A percentile compares a stretch with the other conserved stretches of the same genome.
phyloP scores from a whole-genome alignment of 2,797 vertebrate genomes.

The Otolemur crassicaudatus region DNA sequence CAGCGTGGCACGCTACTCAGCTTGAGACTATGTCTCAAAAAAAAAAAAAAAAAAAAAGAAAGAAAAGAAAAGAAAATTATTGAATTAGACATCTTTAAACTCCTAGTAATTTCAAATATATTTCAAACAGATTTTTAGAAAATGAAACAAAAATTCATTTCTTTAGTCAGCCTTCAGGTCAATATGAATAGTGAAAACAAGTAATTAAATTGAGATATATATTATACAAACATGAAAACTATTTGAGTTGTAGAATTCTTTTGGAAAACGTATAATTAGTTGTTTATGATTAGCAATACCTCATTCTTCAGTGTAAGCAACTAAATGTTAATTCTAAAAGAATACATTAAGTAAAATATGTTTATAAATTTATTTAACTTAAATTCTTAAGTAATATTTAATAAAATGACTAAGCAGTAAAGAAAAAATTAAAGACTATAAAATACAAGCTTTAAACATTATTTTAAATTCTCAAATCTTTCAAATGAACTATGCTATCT shows the following conservation, averaged over 20 bases:
- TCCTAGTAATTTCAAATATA: not conserved
- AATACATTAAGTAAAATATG: not conserved
- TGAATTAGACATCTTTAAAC: not conserved
- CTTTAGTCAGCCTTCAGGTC: not conserved
- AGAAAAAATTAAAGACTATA: not conserved
- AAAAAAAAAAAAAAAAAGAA: too few species aligned
- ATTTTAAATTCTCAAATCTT: not conserved
- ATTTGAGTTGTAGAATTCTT: not conserved
- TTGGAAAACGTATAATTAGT: slow-evolving; percentile 35
- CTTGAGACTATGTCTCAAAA: too few species aligned
- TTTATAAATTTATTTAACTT: slow-evolving; percentile 18
- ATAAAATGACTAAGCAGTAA: not conserved
- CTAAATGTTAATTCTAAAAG: not conserved
- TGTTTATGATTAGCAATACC: not conserved
- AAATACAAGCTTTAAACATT: not conserved
- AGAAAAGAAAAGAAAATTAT: not conserved
- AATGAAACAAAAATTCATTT: not conserved
- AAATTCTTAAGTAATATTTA: slow-evolving; percentile 12
- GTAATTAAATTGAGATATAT: not conserved
- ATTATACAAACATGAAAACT: slow-evolving; percentile 40
- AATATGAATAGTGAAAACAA: slow-evolving; percentile 20
- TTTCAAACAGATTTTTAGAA: slow-evolving; percentile 15
- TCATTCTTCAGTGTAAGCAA: not conserved
- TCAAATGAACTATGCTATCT: slow-evolving; percentile 38
- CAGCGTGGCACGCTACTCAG: too few species aligned